phyloP scores from a whole-genome alignment of 2,113 vertebrate genomes.

The Numenius arquata region DNA sequence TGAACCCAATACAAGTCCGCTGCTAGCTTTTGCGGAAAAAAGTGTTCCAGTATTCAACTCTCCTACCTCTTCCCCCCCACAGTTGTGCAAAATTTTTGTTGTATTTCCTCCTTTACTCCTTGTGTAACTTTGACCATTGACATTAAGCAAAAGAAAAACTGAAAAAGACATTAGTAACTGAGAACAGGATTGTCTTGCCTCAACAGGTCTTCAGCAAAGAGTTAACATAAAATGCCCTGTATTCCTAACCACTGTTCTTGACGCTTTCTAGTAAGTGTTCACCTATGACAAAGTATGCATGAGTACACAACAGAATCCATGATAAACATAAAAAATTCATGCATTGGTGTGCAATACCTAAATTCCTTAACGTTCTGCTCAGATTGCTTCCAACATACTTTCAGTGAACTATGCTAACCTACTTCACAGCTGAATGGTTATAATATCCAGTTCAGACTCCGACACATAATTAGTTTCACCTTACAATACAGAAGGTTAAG shows the following conservation, averaged over 20 bases:
- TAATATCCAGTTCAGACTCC: neutral
- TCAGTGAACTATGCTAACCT: constrained; percentile 16
- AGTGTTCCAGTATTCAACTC: neutral
- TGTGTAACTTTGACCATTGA: neutral
- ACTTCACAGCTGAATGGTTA: constrained; percentile 22
- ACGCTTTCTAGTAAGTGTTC: neutral
- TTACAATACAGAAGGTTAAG: constrained; percentile 5
- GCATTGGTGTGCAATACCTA: neutral
- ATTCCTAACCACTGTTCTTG: neutral
- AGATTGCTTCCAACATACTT: neutral
- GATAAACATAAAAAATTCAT: neutral
- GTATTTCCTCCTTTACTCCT: neutral
- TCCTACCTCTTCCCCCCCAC: neutral
- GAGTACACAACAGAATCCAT: neutral
- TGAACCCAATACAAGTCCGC: neutral
- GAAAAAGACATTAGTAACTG: neutral
- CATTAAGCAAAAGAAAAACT: neutral
- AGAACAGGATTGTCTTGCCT: neutral
- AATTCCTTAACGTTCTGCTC: neutral
- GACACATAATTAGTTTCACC: constrained; percentile 38
- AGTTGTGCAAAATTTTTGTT: neutral
- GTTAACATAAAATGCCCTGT: neutral
- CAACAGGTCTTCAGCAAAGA: neutral
- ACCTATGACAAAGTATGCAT: neutral
- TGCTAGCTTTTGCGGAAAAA: neutral